phyloP scores from a whole-genome alignment of 2,888 invertebrate species.

The Drosophila dives region DNA sequence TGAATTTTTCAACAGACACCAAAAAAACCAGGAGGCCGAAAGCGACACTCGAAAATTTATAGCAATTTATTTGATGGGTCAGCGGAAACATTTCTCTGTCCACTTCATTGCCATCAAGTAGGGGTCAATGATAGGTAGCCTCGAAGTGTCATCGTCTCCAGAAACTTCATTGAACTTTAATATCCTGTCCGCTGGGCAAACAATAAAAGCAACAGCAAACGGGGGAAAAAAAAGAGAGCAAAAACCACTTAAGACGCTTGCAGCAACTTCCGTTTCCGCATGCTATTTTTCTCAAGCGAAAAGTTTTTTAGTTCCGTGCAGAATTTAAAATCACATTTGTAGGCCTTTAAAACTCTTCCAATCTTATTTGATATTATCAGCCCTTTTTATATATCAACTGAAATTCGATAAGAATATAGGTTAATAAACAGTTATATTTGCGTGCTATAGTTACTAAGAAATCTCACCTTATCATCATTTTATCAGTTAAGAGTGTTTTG shows the following conservation, averaged over 20 bases:
- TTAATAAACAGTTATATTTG: conserved; percentile 6
- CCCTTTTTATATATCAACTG: neutral
- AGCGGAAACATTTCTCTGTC: conserved; percentile 70
- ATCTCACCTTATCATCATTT: conserved; percentile 22
- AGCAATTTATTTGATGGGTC: conserved; percentile 73
- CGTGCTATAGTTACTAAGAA: conserved; percentile 20
- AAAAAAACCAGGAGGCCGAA: conserved; percentile 9
- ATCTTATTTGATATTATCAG: neutral
- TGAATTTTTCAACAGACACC: conserved; percentile 46
- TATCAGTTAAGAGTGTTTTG: conserved; percentile 28
- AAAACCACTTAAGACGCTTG: conserved; percentile 30
- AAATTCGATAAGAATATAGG: neutral
- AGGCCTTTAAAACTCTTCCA: neutral
- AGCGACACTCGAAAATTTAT: conserved; percentile 68
- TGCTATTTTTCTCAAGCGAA: neutral
- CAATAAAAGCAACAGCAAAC: conserved; percentile 20
- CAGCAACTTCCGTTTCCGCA: conserved; percentile 43
- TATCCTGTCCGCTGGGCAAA: conserved; percentile 51
- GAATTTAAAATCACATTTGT: neutral
- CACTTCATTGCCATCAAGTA: conserved; percentile 66
- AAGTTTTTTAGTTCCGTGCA: neutral
- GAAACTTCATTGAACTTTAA: conserved; percentile 77
- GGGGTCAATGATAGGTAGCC: conserved; percentile 29
- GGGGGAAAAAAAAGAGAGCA: neutral
- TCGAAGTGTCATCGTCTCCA: conserved; percentile 55